phyloP scores from a whole-genome alignment of 2,113 vertebrate species.

The Castor canadensis region DNA sequence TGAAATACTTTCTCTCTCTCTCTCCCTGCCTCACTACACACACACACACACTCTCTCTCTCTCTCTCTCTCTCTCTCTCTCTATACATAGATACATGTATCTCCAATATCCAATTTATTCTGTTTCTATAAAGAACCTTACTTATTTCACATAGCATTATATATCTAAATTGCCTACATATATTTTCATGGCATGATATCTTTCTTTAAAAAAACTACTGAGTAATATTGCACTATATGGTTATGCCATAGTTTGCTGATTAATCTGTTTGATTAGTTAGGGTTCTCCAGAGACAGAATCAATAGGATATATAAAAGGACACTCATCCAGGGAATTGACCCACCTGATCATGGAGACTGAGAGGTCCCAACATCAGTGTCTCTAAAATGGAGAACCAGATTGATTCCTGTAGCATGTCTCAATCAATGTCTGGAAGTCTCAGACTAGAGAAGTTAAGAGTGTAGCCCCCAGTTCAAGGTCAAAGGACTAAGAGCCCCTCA shows the following conservation, averaged over 20 bases:
- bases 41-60: no score
- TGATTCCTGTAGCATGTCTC: no score
- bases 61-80: no score
- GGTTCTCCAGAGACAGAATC: not conserved
- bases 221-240: not conserved
- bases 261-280: not conserved
- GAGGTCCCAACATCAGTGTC: not conserved
- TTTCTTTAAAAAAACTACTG: not conserved
- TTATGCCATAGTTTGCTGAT: not conserved
- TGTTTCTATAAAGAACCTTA: not conserved
- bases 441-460: not conserved
- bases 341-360: no score
- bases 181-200: not conserved
- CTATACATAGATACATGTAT: no score
- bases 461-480: not conserved
- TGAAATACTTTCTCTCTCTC: not conserved
- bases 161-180: not conserved
- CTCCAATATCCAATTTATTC: no score
- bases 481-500: not conserved
- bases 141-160: not conserved
- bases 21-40: not conserved
- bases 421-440: not conserved
- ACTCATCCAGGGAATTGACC: no score
- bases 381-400: not conserved
- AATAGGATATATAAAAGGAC: no score